These are phyloP conservation scores for Psittacula echo DNA, from an alignment of 2,797 vertebrate genomes.

Conservation along the genomic window DNA sequence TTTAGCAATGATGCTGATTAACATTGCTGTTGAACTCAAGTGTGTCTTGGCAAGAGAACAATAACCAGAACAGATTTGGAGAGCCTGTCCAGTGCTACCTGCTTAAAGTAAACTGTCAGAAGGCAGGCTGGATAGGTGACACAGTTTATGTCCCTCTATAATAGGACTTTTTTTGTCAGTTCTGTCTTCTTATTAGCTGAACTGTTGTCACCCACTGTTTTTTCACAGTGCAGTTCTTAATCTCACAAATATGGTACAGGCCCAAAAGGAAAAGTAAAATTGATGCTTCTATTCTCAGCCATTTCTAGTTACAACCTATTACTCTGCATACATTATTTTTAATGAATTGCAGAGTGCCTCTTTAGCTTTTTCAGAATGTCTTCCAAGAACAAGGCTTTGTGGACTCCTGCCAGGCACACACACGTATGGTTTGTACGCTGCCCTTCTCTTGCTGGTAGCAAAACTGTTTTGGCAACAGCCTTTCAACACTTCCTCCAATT, in stretches of 20 bases:
- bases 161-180: neutral
- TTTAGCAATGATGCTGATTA: conserved; percentile 24
- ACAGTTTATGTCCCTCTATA: neutral
- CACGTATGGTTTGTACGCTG: neutral
- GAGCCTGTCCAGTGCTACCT: neutral
- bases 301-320: conserved; percentile 16
- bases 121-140: neutral
- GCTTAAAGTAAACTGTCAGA: neutral
- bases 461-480: conserved; percentile 29
- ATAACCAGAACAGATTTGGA: neutral
- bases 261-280: conserved; percentile 13
- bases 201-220: neutral
- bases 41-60: neutral
- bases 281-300: neutral
- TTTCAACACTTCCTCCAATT: neutral
- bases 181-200: neutral
- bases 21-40: neutral
- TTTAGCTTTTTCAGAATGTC: conserved; percentile 35
- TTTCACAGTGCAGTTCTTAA: neutral
- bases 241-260: neutral
- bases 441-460: conserved; percentile 11
- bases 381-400: conserved; percentile 46
- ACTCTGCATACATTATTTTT: conserved; percentile 33
- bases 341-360: conserved; percentile 23
- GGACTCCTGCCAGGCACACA: conserved; percentile 40